Percentiles rank a stretch among this genome's conserved stretches.
Conservation (phyloP, 2,113 vertebrate genomes). For the Corythoichthys haematopterus region DNA sequence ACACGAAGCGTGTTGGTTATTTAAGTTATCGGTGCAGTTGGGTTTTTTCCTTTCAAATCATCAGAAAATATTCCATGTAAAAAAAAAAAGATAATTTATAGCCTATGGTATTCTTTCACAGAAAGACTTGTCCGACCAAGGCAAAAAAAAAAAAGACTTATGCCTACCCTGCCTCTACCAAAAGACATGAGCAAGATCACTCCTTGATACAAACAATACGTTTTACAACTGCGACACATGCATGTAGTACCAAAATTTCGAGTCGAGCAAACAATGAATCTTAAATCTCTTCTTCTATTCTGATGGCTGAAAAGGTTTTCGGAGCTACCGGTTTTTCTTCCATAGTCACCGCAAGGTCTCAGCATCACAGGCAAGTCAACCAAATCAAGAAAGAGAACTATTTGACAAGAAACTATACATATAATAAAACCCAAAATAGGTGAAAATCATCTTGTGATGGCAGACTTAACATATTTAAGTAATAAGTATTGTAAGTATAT, state of each 20-base stretch:
- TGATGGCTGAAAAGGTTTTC: conserved; percentile 18
- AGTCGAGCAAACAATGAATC: conserved; percentile 11
- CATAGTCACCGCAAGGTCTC: conserved; percentile 4
- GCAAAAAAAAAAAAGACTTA: conserved; percentile 64
- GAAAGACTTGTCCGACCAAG: conserved; percentile 83
- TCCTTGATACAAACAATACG: conserved; percentile 34
- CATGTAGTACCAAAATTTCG: conserved; percentile 31
- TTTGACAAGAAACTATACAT: conserved; percentile 12
- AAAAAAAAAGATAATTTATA: conserved; percentile 63
- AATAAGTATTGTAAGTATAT: conserved; percentile 4
- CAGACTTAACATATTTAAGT: conserved; percentile 14
- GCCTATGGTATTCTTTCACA: conserved; percentile 83
- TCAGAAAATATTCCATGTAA: conserved; percentile 57
- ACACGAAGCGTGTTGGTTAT: conserved; percentile 70
- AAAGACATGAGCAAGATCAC: conserved; percentile 37
- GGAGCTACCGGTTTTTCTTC: conserved; percentile 12
- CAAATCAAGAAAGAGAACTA: conserved; percentile 11
- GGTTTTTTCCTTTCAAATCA: conserved; percentile 54
- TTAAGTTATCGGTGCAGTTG: conserved; percentile 53
- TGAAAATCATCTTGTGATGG: conserved; percentile 8
- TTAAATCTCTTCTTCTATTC: conserved; percentile 14
- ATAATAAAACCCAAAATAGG: conserved; percentile 12
- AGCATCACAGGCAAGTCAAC: conserved; percentile 6
- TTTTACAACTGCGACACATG: conserved; percentile 41
- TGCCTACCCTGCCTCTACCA: conserved; percentile 67